These are phyloP conservation scores for Clostera curtula DNA, from an alignment of 2,888 invertebrate genomes.

Conservation along the genomic window DNA sequence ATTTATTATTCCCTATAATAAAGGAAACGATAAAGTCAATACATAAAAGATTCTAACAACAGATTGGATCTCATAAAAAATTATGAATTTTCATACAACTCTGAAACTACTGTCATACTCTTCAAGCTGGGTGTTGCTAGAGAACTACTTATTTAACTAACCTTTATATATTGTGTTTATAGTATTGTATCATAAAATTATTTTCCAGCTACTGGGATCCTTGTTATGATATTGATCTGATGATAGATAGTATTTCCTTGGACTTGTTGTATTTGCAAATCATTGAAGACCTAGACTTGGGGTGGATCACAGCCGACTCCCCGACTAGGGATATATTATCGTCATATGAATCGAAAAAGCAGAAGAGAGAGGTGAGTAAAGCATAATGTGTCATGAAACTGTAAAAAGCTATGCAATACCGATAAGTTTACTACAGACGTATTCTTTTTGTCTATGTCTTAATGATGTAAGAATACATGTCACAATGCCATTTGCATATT, in stretches of 20 bases:
- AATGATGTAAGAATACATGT: no score
- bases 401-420: no score
- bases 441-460: no score
- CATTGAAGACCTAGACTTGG: conserved; percentile 88
- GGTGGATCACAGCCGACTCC: conserved; percentile 86
- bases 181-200: conserved; percentile 5
- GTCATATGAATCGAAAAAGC: conserved; percentile 82
- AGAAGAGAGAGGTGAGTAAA: conserved; percentile 83
- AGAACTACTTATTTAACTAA: no score
- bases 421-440: no score
- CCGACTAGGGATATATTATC: conserved; percentile 81
- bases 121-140: no score
- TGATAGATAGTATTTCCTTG: conserved; percentile 86
- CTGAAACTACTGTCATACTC: no score
- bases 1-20: background rate
- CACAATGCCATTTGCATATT: no score
- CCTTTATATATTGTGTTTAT: no score
- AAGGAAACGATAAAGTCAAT: background rate
- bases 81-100: no score
- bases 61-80: no score
- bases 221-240: conserved; percentile 86
- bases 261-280: conserved; percentile 93
- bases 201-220: conserved; percentile 90
- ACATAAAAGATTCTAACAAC: background rate
- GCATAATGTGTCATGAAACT: background rate